Percentiles rank a stretch among this genome's conserved stretches.
Conservation (phyloP, 2,888 invertebrate species). For the Netelia melanura region DNA sequence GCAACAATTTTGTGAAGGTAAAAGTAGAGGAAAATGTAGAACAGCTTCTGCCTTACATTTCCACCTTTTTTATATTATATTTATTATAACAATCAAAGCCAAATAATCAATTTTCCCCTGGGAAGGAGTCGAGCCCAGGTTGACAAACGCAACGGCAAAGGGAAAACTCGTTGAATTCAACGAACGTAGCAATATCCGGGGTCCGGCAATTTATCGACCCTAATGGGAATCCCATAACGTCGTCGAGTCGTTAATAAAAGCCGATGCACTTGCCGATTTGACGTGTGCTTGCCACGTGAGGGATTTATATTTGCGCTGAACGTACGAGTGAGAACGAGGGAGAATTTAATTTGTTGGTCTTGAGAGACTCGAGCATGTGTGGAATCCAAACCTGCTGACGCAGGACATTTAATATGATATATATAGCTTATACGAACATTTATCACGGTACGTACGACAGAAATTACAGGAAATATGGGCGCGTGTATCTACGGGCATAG, state of each 20-base stretch:
- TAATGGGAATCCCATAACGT: constrained; percentile 8
- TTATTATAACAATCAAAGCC: not conserved
- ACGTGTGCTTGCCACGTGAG: constrained; percentile 33
- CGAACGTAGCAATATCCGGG: constrained; percentile 3
- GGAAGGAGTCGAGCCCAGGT: not conserved
- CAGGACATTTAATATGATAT: not conserved
- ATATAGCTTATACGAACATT: not conserved
- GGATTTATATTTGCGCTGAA: constrained; percentile 23
- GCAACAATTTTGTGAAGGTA: too few relatives aligned
- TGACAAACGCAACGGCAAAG: not conserved
- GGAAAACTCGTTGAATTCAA: not conserved
- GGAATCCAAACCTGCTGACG: constrained; percentile 33
- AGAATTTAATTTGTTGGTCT: constrained; percentile 40
- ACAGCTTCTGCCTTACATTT: too few relatives aligned
- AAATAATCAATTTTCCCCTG: not conserved
- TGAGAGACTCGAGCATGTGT: constrained; percentile 10
- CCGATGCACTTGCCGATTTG: not conserved
- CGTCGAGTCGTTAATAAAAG: constrained; percentile 7
- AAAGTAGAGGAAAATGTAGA: too few relatives aligned
- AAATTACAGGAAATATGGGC: constrained; percentile 36
- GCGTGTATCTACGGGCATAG: too few relatives aligned
- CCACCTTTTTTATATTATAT: too few relatives aligned
- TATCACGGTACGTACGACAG: constrained; percentile 39
- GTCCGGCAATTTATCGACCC: constrained; percentile 32
- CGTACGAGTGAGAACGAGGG: not conserved